A percentile compares a stretch with the other conserved stretches of the same genome.
phyloP scores from a whole-genome alignment of 2,888 invertebrate species.

The Heliconius hortense region DNA sequence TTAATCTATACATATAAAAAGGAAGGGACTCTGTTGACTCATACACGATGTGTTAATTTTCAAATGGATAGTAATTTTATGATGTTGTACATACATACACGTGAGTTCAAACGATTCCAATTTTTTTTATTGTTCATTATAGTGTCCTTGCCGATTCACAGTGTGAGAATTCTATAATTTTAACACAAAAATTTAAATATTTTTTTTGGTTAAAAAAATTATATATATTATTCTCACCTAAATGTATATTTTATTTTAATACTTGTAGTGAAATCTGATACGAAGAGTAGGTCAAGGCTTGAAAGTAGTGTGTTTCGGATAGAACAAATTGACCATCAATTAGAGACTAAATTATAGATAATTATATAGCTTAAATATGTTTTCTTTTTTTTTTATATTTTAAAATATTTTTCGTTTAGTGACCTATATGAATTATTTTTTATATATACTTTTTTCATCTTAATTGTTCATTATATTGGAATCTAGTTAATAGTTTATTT shows the following conservation, averaged over 20 bases:
- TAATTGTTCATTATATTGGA: neutral
- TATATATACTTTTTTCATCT: neutral
- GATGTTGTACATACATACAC: too few species aligned
- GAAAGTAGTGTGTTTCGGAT: conserved; percentile 1
- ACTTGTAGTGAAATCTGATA: conserved; percentile 17
- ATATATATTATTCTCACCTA: neutral
- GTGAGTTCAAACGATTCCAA: too few species aligned
- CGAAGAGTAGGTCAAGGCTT: conserved; percentile 12
- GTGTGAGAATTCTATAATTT: too few species aligned
- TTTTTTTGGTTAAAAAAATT: neutral
- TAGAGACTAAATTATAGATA: conserved; percentile 11
- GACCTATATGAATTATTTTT: too few species aligned
- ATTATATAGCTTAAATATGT: neutral
- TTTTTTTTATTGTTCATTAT: neutral
- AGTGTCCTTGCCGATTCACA: neutral
- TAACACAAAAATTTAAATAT: neutral
- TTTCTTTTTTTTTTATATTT: too few species aligned
- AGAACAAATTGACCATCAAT: conserved; percentile 12
- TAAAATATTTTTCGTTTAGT: too few species aligned
- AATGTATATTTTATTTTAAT: neutral
- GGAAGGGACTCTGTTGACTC: neutral
- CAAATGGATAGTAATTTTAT: neutral
- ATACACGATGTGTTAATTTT: neutral
- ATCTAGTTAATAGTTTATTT: neutral
- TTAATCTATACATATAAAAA: too few species aligned